Evolutionary conservation across 2,113 vertebrate species (phyloP).

Genomic region (Poecile atricapillus): DNA sequence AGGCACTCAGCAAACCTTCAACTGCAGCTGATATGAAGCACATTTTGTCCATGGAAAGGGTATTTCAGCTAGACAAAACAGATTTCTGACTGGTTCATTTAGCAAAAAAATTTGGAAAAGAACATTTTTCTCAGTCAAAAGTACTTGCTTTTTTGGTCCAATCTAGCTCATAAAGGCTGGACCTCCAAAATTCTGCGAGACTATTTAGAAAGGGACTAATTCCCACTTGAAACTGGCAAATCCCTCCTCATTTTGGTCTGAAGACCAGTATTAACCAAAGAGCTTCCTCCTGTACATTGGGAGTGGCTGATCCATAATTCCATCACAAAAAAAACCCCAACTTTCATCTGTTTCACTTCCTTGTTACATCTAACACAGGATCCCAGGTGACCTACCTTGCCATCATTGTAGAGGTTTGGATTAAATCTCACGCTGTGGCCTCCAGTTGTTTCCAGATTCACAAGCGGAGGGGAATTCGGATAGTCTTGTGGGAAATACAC

Average conservation of each 20-base stretch:
- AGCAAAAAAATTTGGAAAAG: not conserved
- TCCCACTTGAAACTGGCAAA: not conserved
- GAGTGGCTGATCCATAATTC: not conserved
- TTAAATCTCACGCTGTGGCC: constrained; percentile 98
- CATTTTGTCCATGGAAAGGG: not conserved
- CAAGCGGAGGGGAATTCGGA: constrained; percentile 96
- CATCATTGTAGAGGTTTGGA: constrained; percentile 98
- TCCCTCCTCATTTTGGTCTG: not conserved
- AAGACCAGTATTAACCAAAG: not conserved
- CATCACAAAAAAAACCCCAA: not conserved
- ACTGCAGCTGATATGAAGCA: not conserved
- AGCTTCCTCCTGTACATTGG: not conserved
- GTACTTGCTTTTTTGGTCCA: not conserved
- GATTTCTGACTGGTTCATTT: not conserved
- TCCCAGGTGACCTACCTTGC: constrained; percentile 80
- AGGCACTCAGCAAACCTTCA: not conserved
- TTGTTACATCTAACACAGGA: not conserved
- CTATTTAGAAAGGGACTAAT: not conserved
- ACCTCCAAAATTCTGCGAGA: not conserved
- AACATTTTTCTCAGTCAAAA: not conserved
- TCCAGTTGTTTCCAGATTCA: constrained; percentile 97
- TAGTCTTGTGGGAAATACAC: constrained; percentile 99
- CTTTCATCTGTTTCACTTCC: not conserved
- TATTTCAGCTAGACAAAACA: not conserved
- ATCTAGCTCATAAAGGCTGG: not conserved